Evolutionary conservation across 2,888 invertebrate species (phyloP), one percentile per base, ranked within the genome.

Genomic region (Petrolisthes manimaculis): DNA sequence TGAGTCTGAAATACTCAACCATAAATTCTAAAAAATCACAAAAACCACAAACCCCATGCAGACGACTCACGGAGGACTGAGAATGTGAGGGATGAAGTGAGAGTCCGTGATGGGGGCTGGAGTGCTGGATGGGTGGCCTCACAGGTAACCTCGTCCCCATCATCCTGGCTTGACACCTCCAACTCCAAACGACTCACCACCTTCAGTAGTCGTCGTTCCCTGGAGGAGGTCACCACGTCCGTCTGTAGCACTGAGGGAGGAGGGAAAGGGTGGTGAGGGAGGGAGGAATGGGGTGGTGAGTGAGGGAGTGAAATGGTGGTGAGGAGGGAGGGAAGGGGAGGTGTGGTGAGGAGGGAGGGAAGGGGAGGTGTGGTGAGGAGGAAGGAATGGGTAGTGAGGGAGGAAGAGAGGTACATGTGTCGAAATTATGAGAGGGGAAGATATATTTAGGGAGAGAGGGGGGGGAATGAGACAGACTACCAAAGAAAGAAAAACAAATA

Each of bases 41-140:
- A 61, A 61, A 74, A 74, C n/a, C 74, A n/a, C 21, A 74, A 74
- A 78, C 8, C 18, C 51, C 24, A 78, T n/a, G 9, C 6, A 9
- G 51, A 5, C 24, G 4, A 88, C 89, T 90, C 83, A 90, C 90
- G 90, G 9, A 90, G 78, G 61, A 90, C 90, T n/a, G 90, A 90
- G 81, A 90, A 86, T 24, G 86, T 88, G 67, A 90, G 75, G 74
- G 86, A 83, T 67, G 90, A 86, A 8, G 81, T 80, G 37, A 90
- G 88, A 5, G 88, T 77, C n/a, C 77, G 6, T 12, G 85, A 69
- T 53, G 83, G 56, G 55, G 75, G 71, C 80, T 69, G 55, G 21
- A 90, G 84, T 18, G 90, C 90, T n/a, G 90, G 90, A n/a, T 90
- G 90, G 14, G 56, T 24, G 61, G 88, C 88, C 21, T 86, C 71